Evolutionary conservation across 2,797 vertebrate genomes (phyloP).

Genomic region (Salmo trutta): DNA sequence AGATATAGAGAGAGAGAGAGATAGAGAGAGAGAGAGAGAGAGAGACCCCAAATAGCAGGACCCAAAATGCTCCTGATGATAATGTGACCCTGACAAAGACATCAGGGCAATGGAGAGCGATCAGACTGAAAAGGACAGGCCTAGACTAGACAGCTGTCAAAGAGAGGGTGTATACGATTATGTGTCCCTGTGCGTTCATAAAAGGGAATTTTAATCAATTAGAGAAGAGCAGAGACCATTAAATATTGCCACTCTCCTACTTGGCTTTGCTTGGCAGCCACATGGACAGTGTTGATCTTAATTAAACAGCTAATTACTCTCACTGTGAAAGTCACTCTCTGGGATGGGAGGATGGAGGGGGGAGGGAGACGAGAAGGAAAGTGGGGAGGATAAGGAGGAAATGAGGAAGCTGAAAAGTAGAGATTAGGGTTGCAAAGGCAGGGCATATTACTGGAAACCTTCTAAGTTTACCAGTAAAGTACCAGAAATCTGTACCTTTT

Average conservation of each 20-base stretch:
- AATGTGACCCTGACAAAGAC: constrained; percentile 35
- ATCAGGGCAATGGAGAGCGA: constrained; percentile 33
- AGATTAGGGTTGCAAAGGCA: no score
- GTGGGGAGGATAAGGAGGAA: background rate
- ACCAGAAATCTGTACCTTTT: no score
- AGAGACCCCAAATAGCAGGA: constrained; percentile 20
- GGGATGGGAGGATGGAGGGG: constrained; percentile 34
- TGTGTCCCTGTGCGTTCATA: constrained; percentile 55
- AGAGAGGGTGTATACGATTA: constrained; percentile 40
- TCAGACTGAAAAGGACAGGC: constrained; percentile 31
- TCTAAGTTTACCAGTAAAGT: no score
- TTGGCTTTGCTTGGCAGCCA: constrained; percentile 66
- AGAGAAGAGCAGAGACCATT: constrained; percentile 54
- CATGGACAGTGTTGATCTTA: constrained; percentile 76
- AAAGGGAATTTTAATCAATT: constrained; percentile 64
- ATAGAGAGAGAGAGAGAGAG: constrained; percentile 34
- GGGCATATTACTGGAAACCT: no score
- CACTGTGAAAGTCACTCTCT: constrained; percentile 74
- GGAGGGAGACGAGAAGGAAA: background rate
- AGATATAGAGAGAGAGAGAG: constrained; percentile 38
- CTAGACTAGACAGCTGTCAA: constrained; percentile 42
- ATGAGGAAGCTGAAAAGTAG: no score
- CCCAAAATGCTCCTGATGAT: constrained; percentile 41
- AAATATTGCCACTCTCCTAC: constrained; percentile 63
- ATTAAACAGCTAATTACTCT: constrained; percentile 84